phyloP scores from a whole-genome alignment of 2,113 vertebrate species.

The Isurus oxyrinchus region DNA sequence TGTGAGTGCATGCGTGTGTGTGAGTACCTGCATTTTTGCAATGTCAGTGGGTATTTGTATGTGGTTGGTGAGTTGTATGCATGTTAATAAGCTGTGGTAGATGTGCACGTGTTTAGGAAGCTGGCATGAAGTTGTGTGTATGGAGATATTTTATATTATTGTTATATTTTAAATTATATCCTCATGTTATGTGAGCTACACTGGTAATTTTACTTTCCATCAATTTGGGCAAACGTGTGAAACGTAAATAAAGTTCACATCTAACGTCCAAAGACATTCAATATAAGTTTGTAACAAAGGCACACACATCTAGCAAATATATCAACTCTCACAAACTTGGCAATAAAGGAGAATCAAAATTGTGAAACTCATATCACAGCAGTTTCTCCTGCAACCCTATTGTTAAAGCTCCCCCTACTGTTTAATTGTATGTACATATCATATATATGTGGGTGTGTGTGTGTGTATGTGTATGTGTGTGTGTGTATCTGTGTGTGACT shows the following conservation, averaged over 20 bases:
- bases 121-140: background rate
- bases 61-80: background rate
- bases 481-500: too few relatives aligned
- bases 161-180: background rate
- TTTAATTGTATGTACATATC: slow-evolving; percentile 4
- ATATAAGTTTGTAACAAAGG: background rate
- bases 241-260: background rate
- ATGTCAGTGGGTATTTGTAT: background rate
- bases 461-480: too few relatives aligned
- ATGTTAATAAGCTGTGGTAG: background rate
- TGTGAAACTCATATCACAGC: background rate
- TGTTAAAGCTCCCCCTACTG: slow-evolving; percentile 33
- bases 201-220: background rate
- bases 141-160: background rate
- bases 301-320: background rate
- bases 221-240: background rate
- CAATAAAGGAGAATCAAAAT: background rate
- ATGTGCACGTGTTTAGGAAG: background rate
- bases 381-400: background rate
- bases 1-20: background rate
- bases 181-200: background rate
- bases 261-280: background rate
- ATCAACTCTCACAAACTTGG: background rate
- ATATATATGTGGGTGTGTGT: background rate
- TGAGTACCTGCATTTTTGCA: background rate